phyloP scores from a whole-genome alignment of 2,888 invertebrate genomes.

The Lutraria lutraria region DNA sequence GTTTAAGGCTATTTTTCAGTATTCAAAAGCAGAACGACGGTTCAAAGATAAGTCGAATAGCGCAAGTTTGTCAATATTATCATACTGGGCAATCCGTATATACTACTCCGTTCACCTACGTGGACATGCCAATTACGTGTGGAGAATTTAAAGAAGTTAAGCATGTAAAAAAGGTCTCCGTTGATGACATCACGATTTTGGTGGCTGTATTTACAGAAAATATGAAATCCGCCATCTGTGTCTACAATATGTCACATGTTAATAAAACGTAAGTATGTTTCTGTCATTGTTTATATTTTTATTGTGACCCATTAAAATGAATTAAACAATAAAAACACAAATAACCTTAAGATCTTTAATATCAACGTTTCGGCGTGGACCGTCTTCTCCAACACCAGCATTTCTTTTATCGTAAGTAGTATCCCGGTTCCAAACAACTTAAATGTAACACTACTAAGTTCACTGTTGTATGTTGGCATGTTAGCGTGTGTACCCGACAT shows the following conservation, averaged over 20 bases:
- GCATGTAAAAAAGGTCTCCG: conserved; percentile 15
- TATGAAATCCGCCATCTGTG: conserved; percentile 95
- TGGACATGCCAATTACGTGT: conserved; percentile 43
- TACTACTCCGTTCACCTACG: conserved; percentile 32
- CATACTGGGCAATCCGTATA: not conserved
- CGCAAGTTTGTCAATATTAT: conserved; percentile 36
- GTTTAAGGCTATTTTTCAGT: conserved; percentile 35
- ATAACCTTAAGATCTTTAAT: too few relatives aligned
- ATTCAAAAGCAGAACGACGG: not conserved
- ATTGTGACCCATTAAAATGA: too few relatives aligned
- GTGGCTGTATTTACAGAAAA: conserved; percentile 43
- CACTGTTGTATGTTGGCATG: too few relatives aligned
- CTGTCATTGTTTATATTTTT: not conserved
- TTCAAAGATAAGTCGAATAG: conserved; percentile 17
- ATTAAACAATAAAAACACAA: too few relatives aligned
- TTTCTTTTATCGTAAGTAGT: too few relatives aligned
- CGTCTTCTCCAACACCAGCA: too few relatives aligned
- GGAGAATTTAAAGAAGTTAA: conserved; percentile 18
- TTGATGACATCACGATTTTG: not conserved
- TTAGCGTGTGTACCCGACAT: too few relatives aligned
- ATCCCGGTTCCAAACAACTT: too few relatives aligned
- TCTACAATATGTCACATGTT: conserved; percentile 96
- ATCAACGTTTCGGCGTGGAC: too few relatives aligned
- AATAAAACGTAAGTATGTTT: conserved; percentile 85
- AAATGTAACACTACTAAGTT: too few relatives aligned